Conservation (phyloP, 2,797 vertebrate species). For the Mionectes olivaceus region DNA sequence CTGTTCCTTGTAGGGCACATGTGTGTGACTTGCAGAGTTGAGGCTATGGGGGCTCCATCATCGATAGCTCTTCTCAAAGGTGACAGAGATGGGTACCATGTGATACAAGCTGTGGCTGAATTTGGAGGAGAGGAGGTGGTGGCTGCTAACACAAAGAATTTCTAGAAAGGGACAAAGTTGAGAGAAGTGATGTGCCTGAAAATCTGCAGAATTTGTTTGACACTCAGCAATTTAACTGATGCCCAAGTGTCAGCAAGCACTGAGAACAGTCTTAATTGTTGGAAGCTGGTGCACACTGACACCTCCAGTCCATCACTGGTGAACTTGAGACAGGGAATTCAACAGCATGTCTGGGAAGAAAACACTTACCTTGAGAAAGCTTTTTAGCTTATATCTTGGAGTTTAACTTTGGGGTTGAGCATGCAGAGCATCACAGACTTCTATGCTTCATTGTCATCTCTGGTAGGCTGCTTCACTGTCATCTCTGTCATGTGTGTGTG, state of each 20-base stretch:
- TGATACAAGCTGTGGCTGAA: accelerated
- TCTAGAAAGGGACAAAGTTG: not conserved
- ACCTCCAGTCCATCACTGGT: not conserved
- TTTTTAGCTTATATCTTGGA: not conserved
- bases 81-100: not conserved
- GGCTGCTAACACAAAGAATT: not conserved
- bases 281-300: not conserved
- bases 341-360: not conserved
- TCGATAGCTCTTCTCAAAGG: not conserved
- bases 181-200: not conserved
- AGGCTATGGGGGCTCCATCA: not conserved
- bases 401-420: not conserved
- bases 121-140: not conserved
- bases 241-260: not conserved
- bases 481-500: not conserved
- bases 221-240: not conserved
- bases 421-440: not conserved
- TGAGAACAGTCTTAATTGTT: not conserved
- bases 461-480: not conserved
- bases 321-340: not conserved
- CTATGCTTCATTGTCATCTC: not conserved
- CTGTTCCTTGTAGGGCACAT: not conserved
- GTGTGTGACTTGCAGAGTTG: not conserved
- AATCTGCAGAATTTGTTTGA: not conserved
- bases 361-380: not conserved